phyloP scores from a whole-genome alignment of 2,113 vertebrate genomes.

The Seriola rivoliana region DNA sequence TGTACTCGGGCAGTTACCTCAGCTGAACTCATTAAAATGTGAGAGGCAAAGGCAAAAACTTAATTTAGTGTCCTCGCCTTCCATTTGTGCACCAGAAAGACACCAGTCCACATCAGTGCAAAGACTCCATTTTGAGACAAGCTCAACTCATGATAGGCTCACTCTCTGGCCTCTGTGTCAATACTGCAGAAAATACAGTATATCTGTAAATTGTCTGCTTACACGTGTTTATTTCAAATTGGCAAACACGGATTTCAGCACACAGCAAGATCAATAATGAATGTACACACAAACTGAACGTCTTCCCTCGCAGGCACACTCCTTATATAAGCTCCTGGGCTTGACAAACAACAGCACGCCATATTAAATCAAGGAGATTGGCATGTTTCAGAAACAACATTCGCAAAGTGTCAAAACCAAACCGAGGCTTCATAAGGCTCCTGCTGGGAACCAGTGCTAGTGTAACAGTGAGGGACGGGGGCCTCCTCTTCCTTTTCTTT shows the following conservation, averaged over 20 bases:
- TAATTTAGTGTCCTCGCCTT: conserved; percentile 51
- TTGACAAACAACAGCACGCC: conserved; percentile 53
- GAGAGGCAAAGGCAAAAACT: conserved; percentile 38
- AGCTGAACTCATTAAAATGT: conserved; percentile 66
- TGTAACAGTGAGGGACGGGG: conserved; percentile 53
- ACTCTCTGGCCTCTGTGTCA: conserved; percentile 26
- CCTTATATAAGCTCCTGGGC: conserved; percentile 55
- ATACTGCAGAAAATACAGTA: conserved; percentile 19
- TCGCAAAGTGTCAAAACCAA: conserved; percentile 77
- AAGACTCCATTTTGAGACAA: conserved; percentile 43
- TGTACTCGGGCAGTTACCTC: conserved; percentile 33
- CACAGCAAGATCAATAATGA: conserved; percentile 67
- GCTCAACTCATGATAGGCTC: conserved; percentile 30
- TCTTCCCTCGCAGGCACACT: conserved; percentile 26
- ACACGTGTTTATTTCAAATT: conserved; percentile 57
- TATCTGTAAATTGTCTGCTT: conserved; percentile 51
- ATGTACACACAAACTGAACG: conserved; percentile 31
- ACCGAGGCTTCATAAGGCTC: conserved; percentile 53
- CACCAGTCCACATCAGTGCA: conserved; percentile 12
- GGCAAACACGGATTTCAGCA: conserved; percentile 50
- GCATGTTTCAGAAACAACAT: conserved; percentile 77
- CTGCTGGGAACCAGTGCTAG: conserved; percentile 55
- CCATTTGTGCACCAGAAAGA: conserved; percentile 42
- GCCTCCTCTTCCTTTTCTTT: conserved; percentile 46
- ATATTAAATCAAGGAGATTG: conserved; percentile 80